Percentiles rank a stretch among this genome's conserved stretches.
Conservation (phyloP, 2,888 invertebrate species). For the Saturnia japonica region DNA sequence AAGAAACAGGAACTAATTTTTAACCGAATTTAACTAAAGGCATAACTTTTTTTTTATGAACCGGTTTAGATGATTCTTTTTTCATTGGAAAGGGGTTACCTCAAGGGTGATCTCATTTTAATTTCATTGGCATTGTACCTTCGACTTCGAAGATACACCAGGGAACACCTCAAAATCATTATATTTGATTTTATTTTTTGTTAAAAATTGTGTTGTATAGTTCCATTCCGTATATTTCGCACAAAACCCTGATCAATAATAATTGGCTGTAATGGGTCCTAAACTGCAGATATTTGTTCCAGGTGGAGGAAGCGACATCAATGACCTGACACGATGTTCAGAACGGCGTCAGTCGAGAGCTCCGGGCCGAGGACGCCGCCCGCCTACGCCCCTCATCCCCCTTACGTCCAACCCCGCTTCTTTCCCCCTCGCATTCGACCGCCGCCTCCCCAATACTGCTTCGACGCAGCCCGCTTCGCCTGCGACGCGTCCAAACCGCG, state of each 20-base stretch:
- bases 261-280: neutral
- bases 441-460: conserved; percentile 78
- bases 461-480: conserved; percentile 79
- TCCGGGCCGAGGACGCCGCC: conserved; percentile 78
- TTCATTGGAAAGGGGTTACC: too few species aligned
- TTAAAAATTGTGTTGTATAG: too few species aligned
- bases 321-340: conserved; percentile 77
- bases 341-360: conserved; percentile 80
- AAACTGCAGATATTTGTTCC: conserved; percentile 41
- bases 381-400: conserved; percentile 76
- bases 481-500: conserved; percentile 77
- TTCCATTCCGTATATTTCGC: too few species aligned
- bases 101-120: too few species aligned
- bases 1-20: too few species aligned
- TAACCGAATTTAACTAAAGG: too few species aligned
- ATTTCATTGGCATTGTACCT: too few species aligned
- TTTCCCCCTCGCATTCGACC: conserved; percentile 73
- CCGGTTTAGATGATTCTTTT: too few species aligned
- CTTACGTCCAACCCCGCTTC: conserved; percentile 73
- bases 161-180: too few species aligned
- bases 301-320: conserved; percentile 60
- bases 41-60: too few species aligned
- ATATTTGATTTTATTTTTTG: too few species aligned
- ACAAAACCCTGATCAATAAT: neutral
- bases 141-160: too few species aligned